A percentile compares a stretch with the other conserved stretches of the same genome.
phyloP scores from a whole-genome alignment of 2,113 vertebrate genomes.

The Podarcis raffonei region DNA sequence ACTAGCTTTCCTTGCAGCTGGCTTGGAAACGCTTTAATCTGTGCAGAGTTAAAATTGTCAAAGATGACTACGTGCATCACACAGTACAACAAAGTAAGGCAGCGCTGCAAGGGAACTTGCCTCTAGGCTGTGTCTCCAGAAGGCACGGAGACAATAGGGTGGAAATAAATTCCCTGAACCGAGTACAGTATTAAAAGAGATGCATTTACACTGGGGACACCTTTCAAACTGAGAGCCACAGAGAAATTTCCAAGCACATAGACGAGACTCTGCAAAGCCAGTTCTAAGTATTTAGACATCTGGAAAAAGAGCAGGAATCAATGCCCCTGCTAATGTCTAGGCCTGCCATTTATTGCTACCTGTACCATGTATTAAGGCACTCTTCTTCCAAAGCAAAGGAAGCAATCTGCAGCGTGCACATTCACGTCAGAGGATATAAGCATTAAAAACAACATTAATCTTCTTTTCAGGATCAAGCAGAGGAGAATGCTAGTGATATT shows the following conservation, averaged over 20 bases:
- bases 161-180: slow-evolving; percentile 56
- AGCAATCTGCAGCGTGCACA: not conserved
- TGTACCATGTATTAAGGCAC: not conserved
- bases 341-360: not conserved
- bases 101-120: slow-evolving; percentile 57
- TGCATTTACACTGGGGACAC: not conserved
- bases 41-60: slow-evolving; percentile 63
- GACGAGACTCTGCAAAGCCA: not conserved
- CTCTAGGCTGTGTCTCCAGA: slow-evolving; percentile 58
- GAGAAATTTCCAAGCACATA: not conserved
- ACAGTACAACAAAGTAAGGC: slow-evolving; percentile 54
- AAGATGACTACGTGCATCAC: slow-evolving; percentile 36
- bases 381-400: not conserved
- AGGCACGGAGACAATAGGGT: slow-evolving; percentile 50
- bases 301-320: not conserved
- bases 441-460: slow-evolving; percentile 26
- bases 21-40: slow-evolving; percentile 52
- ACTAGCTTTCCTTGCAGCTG: slow-evolving; percentile 31
- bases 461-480: slow-evolving; percentile 38
- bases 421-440: not conserved
- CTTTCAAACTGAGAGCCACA: not conserved
- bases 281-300: not conserved
- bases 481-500: slow-evolving; percentile 38
- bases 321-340: not conserved
- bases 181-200: slow-evolving; percentile 22